These are phyloP conservation scores for Scolopax mira DNA, from an alignment of 2,113 vertebrate species.

Conservation along the genomic window DNA sequence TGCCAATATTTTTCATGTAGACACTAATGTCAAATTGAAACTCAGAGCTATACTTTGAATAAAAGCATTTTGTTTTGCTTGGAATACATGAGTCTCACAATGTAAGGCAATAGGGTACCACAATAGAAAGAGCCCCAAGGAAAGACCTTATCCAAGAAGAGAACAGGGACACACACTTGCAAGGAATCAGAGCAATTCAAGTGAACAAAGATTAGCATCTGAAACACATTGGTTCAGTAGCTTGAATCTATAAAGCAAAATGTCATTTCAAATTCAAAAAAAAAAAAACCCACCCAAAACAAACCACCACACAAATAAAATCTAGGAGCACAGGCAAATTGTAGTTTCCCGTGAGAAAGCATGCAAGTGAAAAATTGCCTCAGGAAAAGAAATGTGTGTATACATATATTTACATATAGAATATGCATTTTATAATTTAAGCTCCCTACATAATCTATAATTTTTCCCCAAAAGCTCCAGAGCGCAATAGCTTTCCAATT, in stretches of 20 bases:
- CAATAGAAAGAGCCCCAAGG: neutral
- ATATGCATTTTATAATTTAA: neutral
- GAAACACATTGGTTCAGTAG: neutral
- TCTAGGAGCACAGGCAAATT: neutral
- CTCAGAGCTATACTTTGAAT: neutral
- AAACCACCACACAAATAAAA: no score
- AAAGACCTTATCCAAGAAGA: neutral
- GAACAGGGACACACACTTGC: fast-evolving
- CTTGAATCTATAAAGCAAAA: neutral
- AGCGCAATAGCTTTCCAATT: neutral
- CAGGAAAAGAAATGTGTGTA: no score
- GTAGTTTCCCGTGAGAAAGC: neutral
- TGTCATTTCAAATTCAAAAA: neutral
- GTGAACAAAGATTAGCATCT: neutral
- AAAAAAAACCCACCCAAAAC: neutral
- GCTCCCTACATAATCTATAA: neutral
- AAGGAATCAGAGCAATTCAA: neutral
- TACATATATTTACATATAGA: neutral
- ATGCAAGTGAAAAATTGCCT: neutral
- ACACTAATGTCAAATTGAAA: neutral
- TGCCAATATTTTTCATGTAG: neutral
- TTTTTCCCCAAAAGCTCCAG: neutral
- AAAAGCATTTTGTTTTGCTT: neutral
- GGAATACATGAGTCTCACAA: neutral
- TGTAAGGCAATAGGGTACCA: neutral